A percentile compares a stretch with the other conserved stretches of the same genome.
phyloP scores from a whole-genome alignment of 2,888 invertebrate genomes.

The Leptothorax acervorum region DNA sequence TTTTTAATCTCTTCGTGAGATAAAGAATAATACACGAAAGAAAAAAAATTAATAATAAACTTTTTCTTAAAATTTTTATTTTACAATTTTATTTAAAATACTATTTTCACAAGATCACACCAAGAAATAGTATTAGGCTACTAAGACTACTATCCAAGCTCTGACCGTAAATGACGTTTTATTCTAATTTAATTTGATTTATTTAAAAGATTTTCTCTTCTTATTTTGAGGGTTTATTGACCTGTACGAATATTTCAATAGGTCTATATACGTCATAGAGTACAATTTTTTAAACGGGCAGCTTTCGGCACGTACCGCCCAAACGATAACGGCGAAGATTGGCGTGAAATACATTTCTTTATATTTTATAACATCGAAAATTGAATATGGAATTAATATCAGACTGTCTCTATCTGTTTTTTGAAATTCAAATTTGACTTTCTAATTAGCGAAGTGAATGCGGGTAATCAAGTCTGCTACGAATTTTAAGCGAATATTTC shows the following conservation, averaged over 20 bases:
- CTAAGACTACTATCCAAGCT: too few relatives aligned
- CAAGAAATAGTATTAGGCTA: too few relatives aligned
- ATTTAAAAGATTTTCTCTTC: neutral
- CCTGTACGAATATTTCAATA: neutral
- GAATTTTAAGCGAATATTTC: constrained; percentile 38
- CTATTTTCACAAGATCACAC: too few relatives aligned
- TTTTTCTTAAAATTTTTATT: too few relatives aligned
- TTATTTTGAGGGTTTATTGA: neutral
- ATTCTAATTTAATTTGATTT: too few relatives aligned
- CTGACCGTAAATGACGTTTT: too few relatives aligned
- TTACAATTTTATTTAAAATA: neutral
- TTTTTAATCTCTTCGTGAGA: neutral
- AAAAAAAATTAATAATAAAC: constrained; percentile 35
- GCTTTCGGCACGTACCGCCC: too few relatives aligned
- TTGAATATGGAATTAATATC: constrained; percentile 12
- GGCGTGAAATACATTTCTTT: constrained; percentile 2
- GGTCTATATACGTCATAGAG: neutral
- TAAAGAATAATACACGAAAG: constrained; percentile 11
- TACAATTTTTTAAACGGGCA: neutral
- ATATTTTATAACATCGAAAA: constrained; percentile 28
- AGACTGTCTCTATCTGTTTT: neutral
- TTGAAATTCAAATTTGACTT: constrained; percentile 39
- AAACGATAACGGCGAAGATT: neutral
- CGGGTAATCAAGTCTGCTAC: constrained; percentile 21
- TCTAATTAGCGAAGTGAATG: constrained; percentile 29